A percentile compares a stretch with the other conserved stretches of the same genome.
These are phyloP conservation scores for Sebastiscus tertius DNA, from an alignment of 2,797 vertebrate species.

Conservation along the genomic window DNA sequence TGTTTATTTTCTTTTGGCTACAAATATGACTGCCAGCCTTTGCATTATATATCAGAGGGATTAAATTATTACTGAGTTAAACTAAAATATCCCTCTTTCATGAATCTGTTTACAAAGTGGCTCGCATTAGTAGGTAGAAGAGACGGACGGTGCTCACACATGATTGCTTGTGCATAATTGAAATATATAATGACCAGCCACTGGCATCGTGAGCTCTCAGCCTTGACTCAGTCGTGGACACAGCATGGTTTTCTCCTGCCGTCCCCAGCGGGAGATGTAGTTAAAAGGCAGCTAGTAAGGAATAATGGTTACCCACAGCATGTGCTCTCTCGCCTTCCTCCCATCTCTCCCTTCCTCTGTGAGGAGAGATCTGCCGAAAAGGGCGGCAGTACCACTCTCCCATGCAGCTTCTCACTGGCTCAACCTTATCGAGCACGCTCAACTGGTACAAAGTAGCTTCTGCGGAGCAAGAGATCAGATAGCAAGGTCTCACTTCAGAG, in stretches of 20 bases:
- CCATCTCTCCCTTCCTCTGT: conserved; percentile 34
- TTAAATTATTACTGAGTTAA: background rate
- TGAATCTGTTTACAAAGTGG: conserved; percentile 26
- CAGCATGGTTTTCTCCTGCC: conserved; percentile 31
- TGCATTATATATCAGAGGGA: background rate
- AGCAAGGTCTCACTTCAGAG: conserved; percentile 48
- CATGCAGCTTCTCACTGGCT: conserved; percentile 44
- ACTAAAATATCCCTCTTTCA: background rate
- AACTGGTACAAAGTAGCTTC: conserved; percentile 63
- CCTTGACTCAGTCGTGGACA: conserved; percentile 4
- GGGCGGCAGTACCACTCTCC: conserved; percentile 38
- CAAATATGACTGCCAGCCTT: background rate
- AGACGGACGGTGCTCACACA: background rate
- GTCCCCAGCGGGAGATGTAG: conserved; percentile 44
- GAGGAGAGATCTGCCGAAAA: conserved; percentile 61
- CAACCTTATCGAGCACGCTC: conserved; percentile 57
- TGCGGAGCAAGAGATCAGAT: conserved; percentile 38
- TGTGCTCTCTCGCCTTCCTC: conserved; percentile 39
- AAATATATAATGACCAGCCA: conserved; percentile 36
- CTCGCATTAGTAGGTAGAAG: background rate
- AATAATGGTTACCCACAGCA: conserved; percentile 50
- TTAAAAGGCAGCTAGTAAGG: conserved; percentile 52
- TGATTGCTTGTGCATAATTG: conserved; percentile 32
- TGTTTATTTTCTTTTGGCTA: background rate
- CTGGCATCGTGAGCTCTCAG: background rate